These are phyloP conservation scores for Caenorhabditis virilis DNA, from an alignment of 2,888 invertebrate species.

Conservation along the genomic window DNA sequence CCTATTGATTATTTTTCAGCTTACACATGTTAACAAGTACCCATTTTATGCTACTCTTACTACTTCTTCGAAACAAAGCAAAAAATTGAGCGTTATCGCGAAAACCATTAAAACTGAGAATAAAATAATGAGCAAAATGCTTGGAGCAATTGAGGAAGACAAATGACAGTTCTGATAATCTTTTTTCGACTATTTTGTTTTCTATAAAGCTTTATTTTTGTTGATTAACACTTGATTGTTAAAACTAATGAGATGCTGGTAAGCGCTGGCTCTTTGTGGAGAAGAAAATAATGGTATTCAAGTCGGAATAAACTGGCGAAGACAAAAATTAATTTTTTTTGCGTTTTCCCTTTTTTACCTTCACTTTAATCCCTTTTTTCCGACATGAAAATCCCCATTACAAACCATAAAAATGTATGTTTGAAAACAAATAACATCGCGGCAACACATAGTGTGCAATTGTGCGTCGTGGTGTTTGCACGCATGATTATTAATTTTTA, in stretches of 20 bases:
- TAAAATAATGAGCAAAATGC: constrained; percentile 31
- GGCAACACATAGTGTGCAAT: constrained; percentile 19
- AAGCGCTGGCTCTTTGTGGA: too few relatives aligned
- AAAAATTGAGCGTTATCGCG: constrained; percentile 41
- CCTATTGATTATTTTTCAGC: constrained; percentile 21
- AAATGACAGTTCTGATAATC: constrained; percentile 5
- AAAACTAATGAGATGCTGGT: too few relatives aligned
- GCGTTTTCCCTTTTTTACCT: too few relatives aligned
- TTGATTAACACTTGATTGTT: constrained; percentile 1
- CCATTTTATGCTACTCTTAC: constrained; percentile 58
- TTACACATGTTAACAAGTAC: constrained; percentile 57
- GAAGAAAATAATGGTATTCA: too few relatives aligned
- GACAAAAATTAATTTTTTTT: too few relatives aligned
- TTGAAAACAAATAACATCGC: too few relatives aligned
- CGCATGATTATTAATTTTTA: too few relatives aligned
- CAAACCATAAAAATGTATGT: too few relatives aligned
- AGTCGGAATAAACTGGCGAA: too few relatives aligned
- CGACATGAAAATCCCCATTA: too few relatives aligned
- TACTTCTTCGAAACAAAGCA: constrained; percentile 60
- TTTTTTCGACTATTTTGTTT: too few relatives aligned
- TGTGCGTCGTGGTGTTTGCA: constrained; percentile 28
- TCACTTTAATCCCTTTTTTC: too few relatives aligned
- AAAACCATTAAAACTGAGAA: constrained; percentile 30
- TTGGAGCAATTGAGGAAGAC: constrained; percentile 21
- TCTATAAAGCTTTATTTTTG: neutral